Evolutionary conservation across 2,797 vertebrate genomes (phyloP).

Genomic region (Bufotes viridis): DNA sequence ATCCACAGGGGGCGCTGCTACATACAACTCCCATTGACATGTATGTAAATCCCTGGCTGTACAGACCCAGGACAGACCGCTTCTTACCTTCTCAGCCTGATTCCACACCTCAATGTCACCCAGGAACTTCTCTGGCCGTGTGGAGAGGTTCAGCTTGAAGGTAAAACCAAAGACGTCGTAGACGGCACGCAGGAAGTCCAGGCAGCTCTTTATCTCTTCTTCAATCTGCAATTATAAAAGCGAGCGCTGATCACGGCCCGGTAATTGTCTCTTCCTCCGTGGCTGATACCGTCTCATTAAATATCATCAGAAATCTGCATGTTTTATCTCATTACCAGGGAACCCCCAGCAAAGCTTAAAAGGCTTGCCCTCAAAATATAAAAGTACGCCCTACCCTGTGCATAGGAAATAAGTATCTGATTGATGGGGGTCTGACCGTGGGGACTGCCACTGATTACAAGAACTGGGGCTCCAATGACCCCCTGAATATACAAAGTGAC

Average conservation of each 20-base stretch:
- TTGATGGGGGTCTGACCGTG: no score
- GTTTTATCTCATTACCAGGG: not conserved
- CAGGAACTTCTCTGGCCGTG: slow-evolving; percentile 94
- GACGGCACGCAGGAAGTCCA: slow-evolving; percentile 90
- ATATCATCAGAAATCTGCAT: not conserved
- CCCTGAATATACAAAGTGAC: no score
- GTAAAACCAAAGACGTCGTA: slow-evolving; percentile 94
- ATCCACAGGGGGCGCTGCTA: not conserved
- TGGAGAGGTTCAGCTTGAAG: slow-evolving; percentile 97
- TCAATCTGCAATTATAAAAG: slow-evolving; percentile 80
- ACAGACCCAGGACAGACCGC: no score
- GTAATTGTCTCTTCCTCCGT: not conserved
- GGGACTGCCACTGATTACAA: no score
- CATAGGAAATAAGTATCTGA: no score
- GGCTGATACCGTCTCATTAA: no score
- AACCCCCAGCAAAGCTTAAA: no score
- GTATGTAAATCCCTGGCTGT: no score
- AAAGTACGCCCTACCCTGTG: no score
- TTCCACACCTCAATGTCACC: slow-evolving; percentile 91
- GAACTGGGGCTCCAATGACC: no score
- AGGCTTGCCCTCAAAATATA: no score
- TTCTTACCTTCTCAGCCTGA: slow-evolving; percentile 91
- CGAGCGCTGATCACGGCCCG: slow-evolving; percentile 10
- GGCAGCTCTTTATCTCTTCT: slow-evolving; percentile 92
- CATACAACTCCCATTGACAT: not conserved